Conservation (phyloP, 2,797 vertebrate genomes). For the Siniperca scherzeri region DNA sequence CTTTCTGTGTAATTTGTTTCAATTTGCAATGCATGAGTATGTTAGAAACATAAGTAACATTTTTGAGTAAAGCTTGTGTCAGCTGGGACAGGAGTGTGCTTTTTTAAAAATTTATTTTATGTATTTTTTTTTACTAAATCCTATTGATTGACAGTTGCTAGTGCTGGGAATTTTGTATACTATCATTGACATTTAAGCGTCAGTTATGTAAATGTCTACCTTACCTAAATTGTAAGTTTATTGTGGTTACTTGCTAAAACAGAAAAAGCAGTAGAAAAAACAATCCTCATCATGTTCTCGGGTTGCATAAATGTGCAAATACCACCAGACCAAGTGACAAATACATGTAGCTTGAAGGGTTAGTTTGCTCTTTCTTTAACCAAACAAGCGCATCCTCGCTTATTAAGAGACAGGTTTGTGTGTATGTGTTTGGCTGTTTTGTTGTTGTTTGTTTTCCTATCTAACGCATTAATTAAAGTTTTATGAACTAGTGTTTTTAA, state of each 20-base stretch:
- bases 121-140: neutral
- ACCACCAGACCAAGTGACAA: neutral
- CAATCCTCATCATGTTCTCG: neutral
- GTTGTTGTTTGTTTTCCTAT: neutral
- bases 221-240: neutral
- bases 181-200: neutral
- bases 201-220: neutral
- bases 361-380: slow-evolving; percentile 5
- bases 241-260: neutral
- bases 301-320: neutral
- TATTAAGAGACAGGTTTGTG: neutral
- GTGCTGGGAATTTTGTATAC: neutral
- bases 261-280: neutral
- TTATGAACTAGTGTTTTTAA: neutral
- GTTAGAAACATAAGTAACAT: neutral
- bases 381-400: neutral
- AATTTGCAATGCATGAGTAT: no score
- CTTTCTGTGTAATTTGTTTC: neutral
- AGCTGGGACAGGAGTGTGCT: no score
- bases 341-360: neutral
- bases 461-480: neutral
- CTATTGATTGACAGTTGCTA: neutral
- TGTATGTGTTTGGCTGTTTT: no score
- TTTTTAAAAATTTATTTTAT: neutral
- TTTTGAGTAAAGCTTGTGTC: neutral